These are phyloP conservation scores for Montifringilla adamsi DNA, from an alignment of 2,113 vertebrate genomes.

Conservation along the genomic window DNA sequence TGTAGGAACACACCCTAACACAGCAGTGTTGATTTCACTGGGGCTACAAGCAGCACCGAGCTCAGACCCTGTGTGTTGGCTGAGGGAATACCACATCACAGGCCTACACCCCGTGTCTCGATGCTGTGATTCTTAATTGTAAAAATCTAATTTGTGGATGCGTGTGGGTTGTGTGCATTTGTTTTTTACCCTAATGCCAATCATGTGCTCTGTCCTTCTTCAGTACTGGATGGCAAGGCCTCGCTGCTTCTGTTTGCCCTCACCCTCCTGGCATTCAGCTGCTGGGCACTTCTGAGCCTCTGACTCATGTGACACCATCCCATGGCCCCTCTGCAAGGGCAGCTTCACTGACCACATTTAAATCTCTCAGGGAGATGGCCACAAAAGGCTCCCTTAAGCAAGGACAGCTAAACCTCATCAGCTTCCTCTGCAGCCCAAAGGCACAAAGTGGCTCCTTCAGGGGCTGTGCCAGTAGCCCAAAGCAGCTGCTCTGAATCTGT, in stretches of 20 bases:
- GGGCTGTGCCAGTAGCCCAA: background rate
- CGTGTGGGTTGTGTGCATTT: background rate
- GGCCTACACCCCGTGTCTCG: accelerated
- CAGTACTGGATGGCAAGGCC: background rate
- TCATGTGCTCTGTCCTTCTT: background rate
- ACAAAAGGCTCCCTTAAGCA: background rate
- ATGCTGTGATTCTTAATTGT: background rate
- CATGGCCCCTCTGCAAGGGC: background rate
- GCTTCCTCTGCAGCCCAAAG: background rate
- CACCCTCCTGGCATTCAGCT: background rate
- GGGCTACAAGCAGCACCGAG: background rate
- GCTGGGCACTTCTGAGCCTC: background rate
- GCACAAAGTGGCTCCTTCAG: background rate
- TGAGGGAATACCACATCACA: background rate
- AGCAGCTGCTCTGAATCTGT: background rate
- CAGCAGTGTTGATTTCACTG: background rate
- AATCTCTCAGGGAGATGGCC: background rate
- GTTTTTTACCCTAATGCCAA: background rate
- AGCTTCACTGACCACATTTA: background rate
- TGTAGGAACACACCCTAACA: background rate
- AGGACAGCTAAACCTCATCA: background rate
- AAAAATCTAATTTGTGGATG: background rate
- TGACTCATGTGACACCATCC: background rate
- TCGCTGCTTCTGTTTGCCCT: background rate
- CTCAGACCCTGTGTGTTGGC: background rate